These are phyloP conservation scores for Pantala flavescens DNA, from an alignment of 1,140 invertebrate genomes.

Conservation along the genomic window DNA sequence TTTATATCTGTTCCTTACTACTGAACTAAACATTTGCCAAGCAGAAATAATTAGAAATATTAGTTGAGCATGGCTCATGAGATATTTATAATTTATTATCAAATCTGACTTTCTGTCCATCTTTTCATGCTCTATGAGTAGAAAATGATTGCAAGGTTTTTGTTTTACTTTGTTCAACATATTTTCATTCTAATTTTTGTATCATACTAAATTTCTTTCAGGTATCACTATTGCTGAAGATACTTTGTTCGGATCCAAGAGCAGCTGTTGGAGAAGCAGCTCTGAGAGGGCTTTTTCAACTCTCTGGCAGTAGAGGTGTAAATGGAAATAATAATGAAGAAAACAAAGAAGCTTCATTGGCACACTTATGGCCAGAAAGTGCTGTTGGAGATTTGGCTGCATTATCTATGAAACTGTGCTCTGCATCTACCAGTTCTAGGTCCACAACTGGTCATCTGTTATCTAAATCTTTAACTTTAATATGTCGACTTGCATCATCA, in stretches of 20 bases:
- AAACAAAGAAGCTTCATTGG: conserved; percentile 24
- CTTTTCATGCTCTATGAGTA: no score
- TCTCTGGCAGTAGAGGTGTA: background rate
- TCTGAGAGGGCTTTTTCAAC: background rate
- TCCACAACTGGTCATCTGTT: conserved; percentile 36
- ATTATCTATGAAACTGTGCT: conserved; percentile 35
- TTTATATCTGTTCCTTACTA: no score
- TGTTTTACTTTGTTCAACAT: no score
- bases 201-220: no score
- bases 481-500: conserved; percentile 37
- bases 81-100: no score
- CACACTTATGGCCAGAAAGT: conserved; percentile 69
- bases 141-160: no score
- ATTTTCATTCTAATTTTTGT: no score
- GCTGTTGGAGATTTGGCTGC: conserved; percentile 53
- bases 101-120: no score
- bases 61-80: no score
- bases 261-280: conserved; percentile 49
- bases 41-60: no score
- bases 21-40: no score
- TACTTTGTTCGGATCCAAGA: conserved; percentile 51
- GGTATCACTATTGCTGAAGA: conserved; percentile 45
- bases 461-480: background rate
- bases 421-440: conserved; percentile 31
- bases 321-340: background rate